These are phyloP conservation scores for Sparus aurata DNA, from an alignment of 2,797 vertebrate genomes.

Conservation along the genomic window DNA sequence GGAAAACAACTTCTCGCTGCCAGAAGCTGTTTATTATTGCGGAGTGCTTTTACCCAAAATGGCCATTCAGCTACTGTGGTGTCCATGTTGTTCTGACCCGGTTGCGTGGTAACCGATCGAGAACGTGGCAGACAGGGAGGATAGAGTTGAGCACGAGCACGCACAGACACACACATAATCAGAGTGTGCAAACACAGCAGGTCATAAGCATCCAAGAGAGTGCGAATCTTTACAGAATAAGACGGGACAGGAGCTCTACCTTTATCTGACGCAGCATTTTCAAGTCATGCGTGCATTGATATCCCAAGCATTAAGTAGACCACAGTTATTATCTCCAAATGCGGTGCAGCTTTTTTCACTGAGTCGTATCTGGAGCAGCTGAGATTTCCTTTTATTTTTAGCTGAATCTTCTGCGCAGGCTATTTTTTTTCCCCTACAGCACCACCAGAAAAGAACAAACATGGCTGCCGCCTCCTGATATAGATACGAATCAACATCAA, in stretches of 20 bases:
- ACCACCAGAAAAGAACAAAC: constrained; percentile 29
- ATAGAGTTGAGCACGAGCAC: constrained; percentile 64
- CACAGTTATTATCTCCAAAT: constrained; percentile 54
- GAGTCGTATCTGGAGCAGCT: constrained; percentile 49
- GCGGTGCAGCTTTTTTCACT: constrained; percentile 20
- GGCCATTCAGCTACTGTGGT: constrained; percentile 81
- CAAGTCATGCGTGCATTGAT: constrained; percentile 56
- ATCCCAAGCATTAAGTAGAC: constrained; percentile 54
- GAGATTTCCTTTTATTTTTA: constrained; percentile 54
- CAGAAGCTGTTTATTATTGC: constrained; percentile 84
- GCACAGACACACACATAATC: constrained; percentile 29
- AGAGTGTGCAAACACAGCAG: constrained; percentile 46
- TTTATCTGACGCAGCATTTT: constrained; percentile 70
- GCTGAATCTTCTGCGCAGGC: constrained; percentile 23
- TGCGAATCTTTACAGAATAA: constrained; percentile 28
- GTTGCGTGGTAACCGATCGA: constrained; percentile 81
- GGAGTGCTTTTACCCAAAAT: constrained; percentile 83
- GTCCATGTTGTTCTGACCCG: constrained; percentile 79
- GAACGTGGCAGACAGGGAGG: constrained; percentile 70
- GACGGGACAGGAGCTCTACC: constrained; percentile 23
- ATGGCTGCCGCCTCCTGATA: constrained; percentile 18
- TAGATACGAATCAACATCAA: constrained; percentile 49
- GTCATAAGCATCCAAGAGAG: constrained; percentile 50
- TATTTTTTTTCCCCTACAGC: not conserved
- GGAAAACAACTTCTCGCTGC: constrained; percentile 81